Conservation (phyloP, 1,140 invertebrate genomes). For the Sitophilus oryzae region DNA sequence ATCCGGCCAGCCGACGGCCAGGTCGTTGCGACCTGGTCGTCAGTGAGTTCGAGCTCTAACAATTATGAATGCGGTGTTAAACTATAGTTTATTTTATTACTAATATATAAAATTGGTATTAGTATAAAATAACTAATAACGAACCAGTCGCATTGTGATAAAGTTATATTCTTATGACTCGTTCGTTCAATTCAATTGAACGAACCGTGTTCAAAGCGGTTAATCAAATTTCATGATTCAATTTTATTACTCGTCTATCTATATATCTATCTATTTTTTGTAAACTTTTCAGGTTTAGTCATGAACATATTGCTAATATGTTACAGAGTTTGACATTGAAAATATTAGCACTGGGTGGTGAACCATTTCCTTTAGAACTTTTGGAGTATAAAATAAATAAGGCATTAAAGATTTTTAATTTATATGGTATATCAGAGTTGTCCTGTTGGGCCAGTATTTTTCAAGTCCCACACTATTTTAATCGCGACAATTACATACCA, state of each 20-base stretch:
- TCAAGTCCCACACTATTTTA: constrained; percentile 43
- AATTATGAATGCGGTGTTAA: no score
- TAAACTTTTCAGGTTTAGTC: constrained; percentile 45
- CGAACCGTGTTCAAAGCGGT: no score
- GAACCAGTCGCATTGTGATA: no score
- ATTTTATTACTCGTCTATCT: not conserved
- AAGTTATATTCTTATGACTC: no score
- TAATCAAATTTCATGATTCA: no score
- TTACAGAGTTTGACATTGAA: constrained; percentile 51
- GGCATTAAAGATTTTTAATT: constrained; percentile 55
- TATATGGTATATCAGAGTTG: constrained; percentile 80
- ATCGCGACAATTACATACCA: constrained; percentile 29
- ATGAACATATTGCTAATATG: constrained; percentile 51
- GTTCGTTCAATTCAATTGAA: no score
- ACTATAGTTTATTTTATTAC: no score
- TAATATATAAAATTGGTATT: no score
- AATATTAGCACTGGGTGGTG: constrained; percentile 58
- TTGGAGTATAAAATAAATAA: constrained; percentile 12
- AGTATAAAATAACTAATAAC: no score
- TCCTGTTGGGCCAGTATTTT: constrained; percentile 73
- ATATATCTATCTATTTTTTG: not conserved
- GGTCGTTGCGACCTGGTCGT: no score
- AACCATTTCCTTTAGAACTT: constrained; percentile 49
- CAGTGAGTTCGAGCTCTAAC: no score
- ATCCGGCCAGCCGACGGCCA: no score